Percentiles rank a stretch among this genome's conserved stretches.
Evolutionary conservation across 2,888 invertebrate genomes (phyloP).

Genomic region (Nephrotoma guestfalica): DNA sequence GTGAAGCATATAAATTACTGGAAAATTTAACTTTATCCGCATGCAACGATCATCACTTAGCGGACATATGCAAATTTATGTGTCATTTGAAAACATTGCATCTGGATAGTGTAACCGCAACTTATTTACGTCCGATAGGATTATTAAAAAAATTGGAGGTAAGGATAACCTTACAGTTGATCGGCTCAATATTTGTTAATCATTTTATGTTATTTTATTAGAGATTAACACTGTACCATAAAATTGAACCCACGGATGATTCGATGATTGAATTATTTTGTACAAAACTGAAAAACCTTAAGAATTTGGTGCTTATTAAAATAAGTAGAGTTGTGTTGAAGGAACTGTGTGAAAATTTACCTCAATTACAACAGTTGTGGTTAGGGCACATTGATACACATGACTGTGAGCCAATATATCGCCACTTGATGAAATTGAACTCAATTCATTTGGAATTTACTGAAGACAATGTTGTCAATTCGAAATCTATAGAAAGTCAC

Average conservation of each 20-base stretch:
- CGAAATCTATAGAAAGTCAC: neutral
- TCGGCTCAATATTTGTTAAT: no score
- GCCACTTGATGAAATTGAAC: neutral
- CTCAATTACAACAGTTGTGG: neutral
- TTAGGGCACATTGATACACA: neutral
- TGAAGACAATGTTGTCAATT: neutral
- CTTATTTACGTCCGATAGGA: neutral
- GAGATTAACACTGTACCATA: no score
- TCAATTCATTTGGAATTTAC: neutral
- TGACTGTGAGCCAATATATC: neutral
- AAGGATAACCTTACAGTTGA: neutral
- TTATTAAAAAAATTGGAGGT: neutral
- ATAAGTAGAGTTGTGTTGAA: neutral
- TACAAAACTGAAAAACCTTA: neutral
- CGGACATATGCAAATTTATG: neutral
- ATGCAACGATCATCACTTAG: neutral
- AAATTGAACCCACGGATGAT: neutral
- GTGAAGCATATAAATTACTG: neutral
- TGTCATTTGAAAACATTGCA: neutral
- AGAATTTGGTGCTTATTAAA: neutral
- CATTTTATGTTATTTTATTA: no score
- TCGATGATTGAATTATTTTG: neutral
- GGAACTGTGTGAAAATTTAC: neutral
- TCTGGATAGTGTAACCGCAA: neutral
- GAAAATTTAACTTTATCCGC: neutral